Conservation (phyloP, 2,888 invertebrate species). For the Incurvaria masculella region DNA sequence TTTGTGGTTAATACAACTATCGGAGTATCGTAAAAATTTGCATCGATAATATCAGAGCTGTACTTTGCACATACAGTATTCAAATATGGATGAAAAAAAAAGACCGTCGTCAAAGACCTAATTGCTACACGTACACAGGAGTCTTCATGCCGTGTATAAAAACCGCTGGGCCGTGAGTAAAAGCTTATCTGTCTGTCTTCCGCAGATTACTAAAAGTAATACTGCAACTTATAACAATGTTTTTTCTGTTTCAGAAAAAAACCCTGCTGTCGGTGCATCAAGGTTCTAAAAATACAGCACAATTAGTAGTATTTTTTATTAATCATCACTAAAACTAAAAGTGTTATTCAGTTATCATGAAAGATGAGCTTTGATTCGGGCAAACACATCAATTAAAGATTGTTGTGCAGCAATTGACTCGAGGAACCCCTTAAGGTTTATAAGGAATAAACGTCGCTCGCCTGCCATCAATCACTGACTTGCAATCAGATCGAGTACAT, state of each 20-base stretch:
- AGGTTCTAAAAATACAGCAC: neutral
- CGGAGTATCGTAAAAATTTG: too few species aligned
- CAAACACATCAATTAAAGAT: neutral
- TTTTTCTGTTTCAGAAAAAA: slow-evolving; percentile 1
- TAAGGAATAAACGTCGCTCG: too few species aligned
- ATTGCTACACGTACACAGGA: neutral
- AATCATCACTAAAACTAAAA: too few species aligned
- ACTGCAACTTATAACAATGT: neutral
- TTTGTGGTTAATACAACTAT: too few species aligned
- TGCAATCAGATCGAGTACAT: neutral
- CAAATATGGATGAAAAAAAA: too few species aligned
- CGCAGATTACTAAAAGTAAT: neutral
- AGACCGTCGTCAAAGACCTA: neutral
- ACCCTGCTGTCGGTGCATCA: neutral
- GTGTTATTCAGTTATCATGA: neutral
- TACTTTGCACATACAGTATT: neutral
- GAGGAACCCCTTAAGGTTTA: neutral
- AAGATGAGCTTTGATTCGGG: neutral
- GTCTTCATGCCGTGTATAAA: neutral
- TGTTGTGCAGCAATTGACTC: neutral
- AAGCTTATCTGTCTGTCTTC: too few species aligned
- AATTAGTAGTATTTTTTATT: neutral
- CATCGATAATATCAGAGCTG: neutral
- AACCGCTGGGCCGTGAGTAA: neutral
- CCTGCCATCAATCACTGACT: neutral